These are phyloP conservation scores for Nilaparvata lugens DNA, from an alignment of 1,140 invertebrate genomes.

Conservation along the genomic window DNA sequence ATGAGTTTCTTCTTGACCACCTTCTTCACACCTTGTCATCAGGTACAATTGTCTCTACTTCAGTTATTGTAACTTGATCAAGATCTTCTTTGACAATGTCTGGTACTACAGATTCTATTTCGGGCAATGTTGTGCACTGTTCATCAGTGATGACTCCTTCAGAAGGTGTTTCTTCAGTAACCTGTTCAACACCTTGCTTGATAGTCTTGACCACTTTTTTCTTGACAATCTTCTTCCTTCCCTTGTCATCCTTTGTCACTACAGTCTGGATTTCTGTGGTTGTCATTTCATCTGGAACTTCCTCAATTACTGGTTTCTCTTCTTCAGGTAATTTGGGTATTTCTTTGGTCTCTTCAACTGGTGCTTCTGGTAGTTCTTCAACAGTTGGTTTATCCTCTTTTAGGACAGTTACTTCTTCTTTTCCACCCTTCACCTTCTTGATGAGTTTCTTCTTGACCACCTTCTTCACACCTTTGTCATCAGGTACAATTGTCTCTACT, in stretches of 20 bases:
- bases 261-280: constrained; percentile 22
- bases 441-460: constrained; percentile 25
- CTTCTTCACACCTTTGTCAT: constrained; percentile 19
- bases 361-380: background rate
- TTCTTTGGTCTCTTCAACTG: constrained; percentile 7
- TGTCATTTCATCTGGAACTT: background rate
- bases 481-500: constrained; percentile 22
- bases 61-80: constrained; percentile 14
- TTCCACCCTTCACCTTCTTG: constrained; percentile 10
- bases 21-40: constrained; percentile 20
- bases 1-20: constrained; percentile 34
- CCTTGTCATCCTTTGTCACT: constrained; percentile 4
- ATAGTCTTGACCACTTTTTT: constrained; percentile 23
- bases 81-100: constrained; percentile 3
- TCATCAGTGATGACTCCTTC: constrained; percentile 9
- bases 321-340: background rate
- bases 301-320: constrained; percentile 5
- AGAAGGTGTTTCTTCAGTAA: constrained; percentile 23
- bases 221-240: constrained; percentile 28
- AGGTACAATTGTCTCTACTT: constrained; percentile 26
- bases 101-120: constrained; percentile 16
- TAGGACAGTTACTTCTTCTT: background rate
- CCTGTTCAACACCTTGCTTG: constrained; percentile 19
- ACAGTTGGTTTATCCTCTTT: background rate
- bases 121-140: constrained; percentile 19